These are phyloP conservation scores for Coregonus clupeaformis DNA, from an alignment of 2,113 vertebrate species.

Conservation along the genomic window DNA sequence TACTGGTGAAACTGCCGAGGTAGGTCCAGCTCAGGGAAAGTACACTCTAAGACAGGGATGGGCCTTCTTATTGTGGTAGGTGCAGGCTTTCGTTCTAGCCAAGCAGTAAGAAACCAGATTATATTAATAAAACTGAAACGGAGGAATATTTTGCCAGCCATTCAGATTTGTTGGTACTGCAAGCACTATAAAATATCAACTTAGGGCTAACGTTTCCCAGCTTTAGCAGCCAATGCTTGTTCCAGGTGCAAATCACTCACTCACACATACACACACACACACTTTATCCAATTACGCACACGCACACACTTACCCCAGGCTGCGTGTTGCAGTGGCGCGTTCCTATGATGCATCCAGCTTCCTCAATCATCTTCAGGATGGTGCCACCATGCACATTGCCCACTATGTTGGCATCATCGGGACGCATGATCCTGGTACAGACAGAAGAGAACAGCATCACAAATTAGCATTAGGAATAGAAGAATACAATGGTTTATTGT, in stretches of 20 bases:
- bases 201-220: too few species aligned
- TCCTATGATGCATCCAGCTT: slow-evolving; percentile 90
- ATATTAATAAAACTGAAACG: background rate
- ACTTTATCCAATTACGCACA: background rate
- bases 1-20: slow-evolving; percentile 28
- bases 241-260: background rate
- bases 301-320: slow-evolving; percentile 70
- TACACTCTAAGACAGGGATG: too few species aligned
- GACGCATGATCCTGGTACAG: slow-evolving; percentile 86
- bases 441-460: background rate
- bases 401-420: slow-evolving; percentile 88
- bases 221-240: too few species aligned
- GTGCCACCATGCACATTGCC: slow-evolving; percentile 93
- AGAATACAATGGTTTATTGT: background rate
- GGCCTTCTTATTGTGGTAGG: too few species aligned
- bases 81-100: too few species aligned
- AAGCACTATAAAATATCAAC: too few species aligned
- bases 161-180: too few species aligned
- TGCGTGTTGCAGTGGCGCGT: slow-evolving; percentile 93
- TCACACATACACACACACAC: too few species aligned
- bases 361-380: slow-evolving; percentile 97
- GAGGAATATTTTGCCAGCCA: background rate
- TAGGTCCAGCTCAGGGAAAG: too few species aligned
- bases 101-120: too few species aligned
- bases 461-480: background rate